Evolutionary conservation across 30 jellyfish, hydroid and myxozoan genomes (phyloP).

Genomic region (Cassiopea andromeda): DNA sequence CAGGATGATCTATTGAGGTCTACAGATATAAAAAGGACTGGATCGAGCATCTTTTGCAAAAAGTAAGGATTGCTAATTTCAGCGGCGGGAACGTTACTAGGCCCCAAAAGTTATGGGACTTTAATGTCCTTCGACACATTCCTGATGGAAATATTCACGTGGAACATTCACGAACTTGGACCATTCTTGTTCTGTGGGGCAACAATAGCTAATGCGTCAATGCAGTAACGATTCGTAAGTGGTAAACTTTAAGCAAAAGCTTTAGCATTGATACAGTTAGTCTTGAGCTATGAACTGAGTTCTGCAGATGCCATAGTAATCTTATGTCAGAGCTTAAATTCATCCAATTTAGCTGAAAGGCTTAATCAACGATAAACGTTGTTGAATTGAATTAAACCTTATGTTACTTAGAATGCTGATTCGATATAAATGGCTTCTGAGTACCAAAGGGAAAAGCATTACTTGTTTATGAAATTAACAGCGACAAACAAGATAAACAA

Average conservation of each 20-base stretch:
- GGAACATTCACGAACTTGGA: too few relatives aligned
- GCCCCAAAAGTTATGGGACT: too few relatives aligned
- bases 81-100: too few relatives aligned
- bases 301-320: neutral
- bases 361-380: neutral
- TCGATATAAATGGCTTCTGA: slow-evolving; percentile 18
- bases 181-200: neutral
- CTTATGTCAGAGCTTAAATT: neutral
- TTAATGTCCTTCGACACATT: too few relatives aligned
- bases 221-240: neutral
- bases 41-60: too few relatives aligned
- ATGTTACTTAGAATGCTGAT: slow-evolving; percentile 15
- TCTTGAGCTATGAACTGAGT: neutral
- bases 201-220: neutral
- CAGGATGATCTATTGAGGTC: too few relatives aligned
- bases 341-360: slow-evolving; percentile 15
- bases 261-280: neutral
- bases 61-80: too few relatives aligned
- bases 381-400: slow-evolving; percentile 7
- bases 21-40: too few relatives aligned
- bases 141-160: too few relatives aligned
- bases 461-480: slow-evolving; percentile 44
- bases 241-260: neutral
- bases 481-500: slow-evolving; percentile 54
- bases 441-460: slow-evolving; percentile 8